Conservation (phyloP, 2,888 invertebrate genomes). For the Calameuta pallipes region DNA sequence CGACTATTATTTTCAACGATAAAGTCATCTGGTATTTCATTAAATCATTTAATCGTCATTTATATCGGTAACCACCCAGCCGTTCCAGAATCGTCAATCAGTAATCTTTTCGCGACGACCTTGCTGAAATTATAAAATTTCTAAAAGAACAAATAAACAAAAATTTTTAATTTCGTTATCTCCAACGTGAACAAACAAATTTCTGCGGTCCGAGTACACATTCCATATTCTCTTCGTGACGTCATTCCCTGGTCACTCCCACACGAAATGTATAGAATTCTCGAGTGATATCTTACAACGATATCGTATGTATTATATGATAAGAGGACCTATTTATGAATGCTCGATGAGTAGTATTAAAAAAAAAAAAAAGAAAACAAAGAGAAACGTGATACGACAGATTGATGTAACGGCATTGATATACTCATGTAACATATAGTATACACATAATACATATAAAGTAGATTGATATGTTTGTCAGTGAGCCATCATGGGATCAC, state of each 20-base stretch:
- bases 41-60: not conserved
- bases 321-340: not conserved
- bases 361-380: no score
- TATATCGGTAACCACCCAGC: not conserved
- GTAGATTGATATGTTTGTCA: not conserved
- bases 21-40: not conserved
- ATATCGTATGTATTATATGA: not conserved
- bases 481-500: not conserved
- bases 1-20: not conserved
- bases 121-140: not conserved
- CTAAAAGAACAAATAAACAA: not conserved
- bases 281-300: not conserved
- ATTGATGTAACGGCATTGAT: not conserved
- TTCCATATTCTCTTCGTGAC: not conserved
- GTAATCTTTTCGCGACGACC: not conserved
- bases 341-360: not conserved
- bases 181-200: not conserved
- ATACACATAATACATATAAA: not conserved
- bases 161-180: not conserved
- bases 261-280: not conserved
- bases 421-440: not conserved
- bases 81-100: not conserved
- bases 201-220: not conserved
- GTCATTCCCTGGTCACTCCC: not conserved
- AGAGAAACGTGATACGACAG: not conserved